Evolutionary conservation across 2,888 invertebrate species (phyloP).

Genomic region (Chironomus tentans): DNA sequence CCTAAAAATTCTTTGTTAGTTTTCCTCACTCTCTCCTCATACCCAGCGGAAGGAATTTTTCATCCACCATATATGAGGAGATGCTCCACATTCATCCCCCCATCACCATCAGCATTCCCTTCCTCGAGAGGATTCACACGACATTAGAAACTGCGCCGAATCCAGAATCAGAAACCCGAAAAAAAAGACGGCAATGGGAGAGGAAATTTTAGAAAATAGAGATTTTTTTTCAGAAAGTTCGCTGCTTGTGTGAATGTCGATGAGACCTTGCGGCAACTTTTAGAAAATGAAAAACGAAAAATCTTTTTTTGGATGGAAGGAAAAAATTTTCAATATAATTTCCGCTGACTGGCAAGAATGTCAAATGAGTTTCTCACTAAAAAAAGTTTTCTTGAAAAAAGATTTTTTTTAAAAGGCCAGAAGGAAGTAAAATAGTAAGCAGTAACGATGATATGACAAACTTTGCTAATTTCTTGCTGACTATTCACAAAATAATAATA

Average conservation of each 20-base stretch:
- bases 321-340: constrained; percentile 11
- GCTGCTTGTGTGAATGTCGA: not conserved
- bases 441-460: not conserved
- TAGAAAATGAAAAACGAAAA: not conserved
- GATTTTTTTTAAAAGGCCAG: not conserved
- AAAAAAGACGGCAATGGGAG: not conserved
- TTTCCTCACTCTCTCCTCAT: not conserved
- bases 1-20: not conserved
- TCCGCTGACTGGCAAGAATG: constrained; percentile 25
- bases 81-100: not conserved
- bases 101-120: not conserved
- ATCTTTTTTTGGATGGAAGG: not conserved
- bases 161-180: constrained; percentile 9
- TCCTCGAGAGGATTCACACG: not conserved
- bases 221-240: not conserved
- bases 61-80: not conserved
- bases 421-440: not conserved
- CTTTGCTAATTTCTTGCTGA: constrained; percentile 7
- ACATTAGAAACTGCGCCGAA: constrained; percentile 24
- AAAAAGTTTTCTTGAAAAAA: not conserved
- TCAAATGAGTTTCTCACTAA: constrained; percentile 13
- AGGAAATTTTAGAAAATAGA: constrained; percentile 20
- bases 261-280: constrained; percentile 14
- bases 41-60: no score
- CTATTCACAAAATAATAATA: constrained; percentile 4